A percentile compares a stretch with the other conserved stretches of the same genome.
These are phyloP conservation scores for Cyclophora punctaria DNA, from an alignment of 2,888 invertebrate species.

Conservation along the genomic window DNA sequence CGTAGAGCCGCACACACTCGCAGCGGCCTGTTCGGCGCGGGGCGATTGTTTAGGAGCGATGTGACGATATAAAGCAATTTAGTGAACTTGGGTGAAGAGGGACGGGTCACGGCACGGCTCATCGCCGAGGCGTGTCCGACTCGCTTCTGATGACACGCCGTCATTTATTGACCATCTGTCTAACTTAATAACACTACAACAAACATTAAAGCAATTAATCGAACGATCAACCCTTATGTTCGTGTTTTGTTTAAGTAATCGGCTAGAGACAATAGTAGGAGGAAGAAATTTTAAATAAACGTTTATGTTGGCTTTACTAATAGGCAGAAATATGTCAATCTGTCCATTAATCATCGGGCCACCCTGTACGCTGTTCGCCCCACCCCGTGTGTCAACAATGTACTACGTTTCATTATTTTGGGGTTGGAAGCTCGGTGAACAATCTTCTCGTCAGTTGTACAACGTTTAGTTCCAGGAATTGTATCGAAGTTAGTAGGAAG, in stretches of 20 bases:
- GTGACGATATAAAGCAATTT: constrained; percentile 24
- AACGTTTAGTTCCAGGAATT: background rate
- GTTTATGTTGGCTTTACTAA: constrained; percentile 31
- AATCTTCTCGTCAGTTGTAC: constrained; percentile 24
- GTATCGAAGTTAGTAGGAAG: background rate
- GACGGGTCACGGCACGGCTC: constrained; percentile 15
- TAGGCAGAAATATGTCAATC: constrained; percentile 52
- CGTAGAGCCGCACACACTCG: too few relatives aligned
- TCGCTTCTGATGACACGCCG: constrained; percentile 5
- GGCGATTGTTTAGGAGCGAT: constrained; percentile 20
- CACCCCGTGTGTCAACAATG: constrained; percentile 50
- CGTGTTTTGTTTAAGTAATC: too few relatives aligned
- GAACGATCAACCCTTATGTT: too few relatives aligned
- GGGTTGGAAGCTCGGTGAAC: constrained; percentile 28
- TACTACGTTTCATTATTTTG: constrained; percentile 54
- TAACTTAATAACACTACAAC: too few relatives aligned
- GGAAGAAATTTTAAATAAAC: constrained; percentile 25
- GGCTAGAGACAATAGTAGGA: constrained; percentile 8
- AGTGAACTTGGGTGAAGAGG: constrained; percentile 18
- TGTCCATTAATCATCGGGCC: constrained; percentile 56
- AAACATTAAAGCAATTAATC: too few relatives aligned
- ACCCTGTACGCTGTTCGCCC: constrained; percentile 18
- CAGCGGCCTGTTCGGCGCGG: background rate
- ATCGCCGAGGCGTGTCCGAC: constrained; percentile 3
- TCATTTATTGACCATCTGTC: too few relatives aligned